Conservation (phyloP, 2,113 vertebrate species). For the Notarius quadriscutis region DNA sequence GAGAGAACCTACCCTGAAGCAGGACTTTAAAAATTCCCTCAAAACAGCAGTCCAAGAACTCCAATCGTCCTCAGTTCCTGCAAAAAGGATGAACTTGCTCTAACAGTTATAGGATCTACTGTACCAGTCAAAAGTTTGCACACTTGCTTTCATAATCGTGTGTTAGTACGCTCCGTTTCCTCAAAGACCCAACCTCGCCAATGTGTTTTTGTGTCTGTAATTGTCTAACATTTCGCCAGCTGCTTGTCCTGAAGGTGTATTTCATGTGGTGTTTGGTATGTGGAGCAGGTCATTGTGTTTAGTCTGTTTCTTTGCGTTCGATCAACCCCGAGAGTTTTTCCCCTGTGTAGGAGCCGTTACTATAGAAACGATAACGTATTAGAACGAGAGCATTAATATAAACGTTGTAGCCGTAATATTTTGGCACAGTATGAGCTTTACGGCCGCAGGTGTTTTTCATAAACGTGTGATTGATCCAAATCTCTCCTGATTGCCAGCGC, state of each 20-base stretch:
- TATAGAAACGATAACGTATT: neutral
- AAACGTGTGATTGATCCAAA: neutral
- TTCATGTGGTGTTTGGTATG: neutral
- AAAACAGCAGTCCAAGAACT: too few species aligned
- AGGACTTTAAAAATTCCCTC: too few species aligned
- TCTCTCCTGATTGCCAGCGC: slow-evolving; percentile 2
- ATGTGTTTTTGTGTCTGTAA: neutral
- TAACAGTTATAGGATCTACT: neutral
- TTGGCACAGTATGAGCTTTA: neutral
- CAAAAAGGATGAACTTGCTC: too few species aligned
- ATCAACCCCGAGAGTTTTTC: neutral
- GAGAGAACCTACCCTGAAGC: too few species aligned
- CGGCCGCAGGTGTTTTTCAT: neutral
- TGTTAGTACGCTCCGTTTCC: neutral
- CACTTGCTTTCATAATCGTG: neutral
- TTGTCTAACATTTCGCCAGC: neutral
- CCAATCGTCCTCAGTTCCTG: too few species aligned
- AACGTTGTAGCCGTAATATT: neutral
- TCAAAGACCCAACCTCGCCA: neutral
- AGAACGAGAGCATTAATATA: neutral
- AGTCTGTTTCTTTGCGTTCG: neutral
- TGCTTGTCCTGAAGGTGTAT: neutral
- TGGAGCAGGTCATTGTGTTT: neutral
- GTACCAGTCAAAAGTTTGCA: neutral
- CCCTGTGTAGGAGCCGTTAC: neutral